phyloP scores from a whole-genome alignment of 30 jellyfish, hydroid and myxozoan genomes.

The Catostylus mosaicus region DNA sequence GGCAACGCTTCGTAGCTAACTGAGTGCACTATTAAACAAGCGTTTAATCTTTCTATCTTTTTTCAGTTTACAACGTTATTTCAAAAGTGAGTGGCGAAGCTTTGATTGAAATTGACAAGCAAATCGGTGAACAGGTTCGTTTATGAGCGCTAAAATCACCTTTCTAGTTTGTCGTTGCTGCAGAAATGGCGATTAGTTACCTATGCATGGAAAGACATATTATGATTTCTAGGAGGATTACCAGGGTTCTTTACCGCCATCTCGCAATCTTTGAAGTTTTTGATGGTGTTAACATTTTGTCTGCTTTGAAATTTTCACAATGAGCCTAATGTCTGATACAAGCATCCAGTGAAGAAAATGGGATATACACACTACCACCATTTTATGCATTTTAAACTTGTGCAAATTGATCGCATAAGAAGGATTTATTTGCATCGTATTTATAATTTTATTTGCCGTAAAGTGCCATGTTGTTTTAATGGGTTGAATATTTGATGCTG shows the following conservation, averaged over 20 bases:
- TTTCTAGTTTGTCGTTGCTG: background rate
- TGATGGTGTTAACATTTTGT: too few species aligned
- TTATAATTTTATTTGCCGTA: too few species aligned
- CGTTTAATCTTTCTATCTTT: background rate
- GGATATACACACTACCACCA: too few species aligned
- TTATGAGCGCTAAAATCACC: background rate
- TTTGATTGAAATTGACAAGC: conserved; percentile 28
- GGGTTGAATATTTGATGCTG: background rate
- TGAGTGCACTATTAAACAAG: background rate
- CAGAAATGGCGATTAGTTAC: background rate
- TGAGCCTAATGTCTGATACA: too few species aligned
- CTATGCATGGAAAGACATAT: background rate
- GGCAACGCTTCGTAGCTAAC: background rate
- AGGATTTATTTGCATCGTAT: too few species aligned
- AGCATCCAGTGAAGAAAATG: too few species aligned
- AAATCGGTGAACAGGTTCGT: conserved; percentile 15
- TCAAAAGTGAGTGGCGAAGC: conserved; percentile 52
- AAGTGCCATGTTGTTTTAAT: background rate
- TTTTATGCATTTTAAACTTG: too few species aligned
- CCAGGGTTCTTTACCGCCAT: background rate
- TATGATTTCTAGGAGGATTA: background rate
- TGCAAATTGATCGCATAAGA: too few species aligned
- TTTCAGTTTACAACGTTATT: conserved; percentile 30
- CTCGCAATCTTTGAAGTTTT: too few species aligned
- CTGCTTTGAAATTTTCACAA: too few species aligned